Evolutionary conservation across 2,797 vertebrate species (phyloP).

Genomic region (Cossypha niveicapilla): DNA sequence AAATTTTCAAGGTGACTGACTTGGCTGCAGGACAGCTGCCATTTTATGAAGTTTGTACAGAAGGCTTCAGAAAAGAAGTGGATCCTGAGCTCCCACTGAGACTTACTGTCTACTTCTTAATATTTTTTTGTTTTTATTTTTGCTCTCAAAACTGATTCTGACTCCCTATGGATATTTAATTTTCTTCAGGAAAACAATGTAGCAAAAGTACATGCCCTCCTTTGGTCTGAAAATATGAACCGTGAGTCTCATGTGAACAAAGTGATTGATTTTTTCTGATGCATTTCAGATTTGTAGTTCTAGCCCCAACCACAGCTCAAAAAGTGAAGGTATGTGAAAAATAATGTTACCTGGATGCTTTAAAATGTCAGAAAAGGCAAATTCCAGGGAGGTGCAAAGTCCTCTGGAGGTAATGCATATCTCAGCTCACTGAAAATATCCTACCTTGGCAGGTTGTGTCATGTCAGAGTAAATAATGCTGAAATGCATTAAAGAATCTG

Average conservation of each 20-base stretch:
- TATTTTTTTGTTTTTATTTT: neutral
- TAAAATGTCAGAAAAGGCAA: neutral
- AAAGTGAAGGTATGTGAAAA: neutral
- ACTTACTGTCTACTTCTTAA: neutral
- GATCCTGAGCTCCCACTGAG: neutral
- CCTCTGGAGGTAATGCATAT: neutral
- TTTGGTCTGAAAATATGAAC: neutral
- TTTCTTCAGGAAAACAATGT: neutral
- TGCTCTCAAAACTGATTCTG: neutral
- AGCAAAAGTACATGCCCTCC: neutral
- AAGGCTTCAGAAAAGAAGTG: neutral
- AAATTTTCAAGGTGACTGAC: constrained; percentile 41
- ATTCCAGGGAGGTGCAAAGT: constrained; percentile 18
- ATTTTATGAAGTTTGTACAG: neutral
- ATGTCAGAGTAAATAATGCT: constrained; percentile 23
- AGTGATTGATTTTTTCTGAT: neutral
- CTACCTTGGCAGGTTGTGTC: constrained; percentile 28
- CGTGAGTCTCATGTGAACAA: neutral
- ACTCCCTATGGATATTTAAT: neutral
- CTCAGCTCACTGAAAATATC: constrained; percentile 14
- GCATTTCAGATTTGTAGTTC: neutral
- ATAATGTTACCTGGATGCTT: neutral
- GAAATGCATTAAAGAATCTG: constrained; percentile 7
- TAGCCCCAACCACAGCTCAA: neutral
- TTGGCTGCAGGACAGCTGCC: constrained; percentile 28